Base-by-base conservation (phyloP, 2,113 vertebrate species). In the Pristiophorus japonicus region DNA sequence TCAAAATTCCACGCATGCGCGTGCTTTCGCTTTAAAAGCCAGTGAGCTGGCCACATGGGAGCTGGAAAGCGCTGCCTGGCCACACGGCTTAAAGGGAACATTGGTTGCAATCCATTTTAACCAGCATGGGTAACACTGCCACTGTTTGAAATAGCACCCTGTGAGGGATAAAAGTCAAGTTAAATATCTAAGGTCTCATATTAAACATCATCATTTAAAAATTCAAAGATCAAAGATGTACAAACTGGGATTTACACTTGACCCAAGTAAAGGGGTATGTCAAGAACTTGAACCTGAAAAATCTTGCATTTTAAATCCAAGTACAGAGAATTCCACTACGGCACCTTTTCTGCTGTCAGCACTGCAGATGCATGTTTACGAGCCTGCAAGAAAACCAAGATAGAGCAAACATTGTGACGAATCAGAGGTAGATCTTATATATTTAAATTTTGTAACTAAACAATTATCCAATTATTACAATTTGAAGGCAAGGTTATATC, bases 331-430 rank as follows among this genome's bases (percentile, higher is more conserved):
- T 73, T 70, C 42, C 45, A 73, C 34, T 94, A 73, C 7, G 93
- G 93, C 42, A 94, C 65, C 14, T 70, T 98, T 96, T 99, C 98
- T 5, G 98, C 98, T 95, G 96, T 96, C 94, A 99, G 97, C 10
- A 97, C 96, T 96, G 96, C 97, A 96, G 99, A 99, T 96, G 97
- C 98, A 95, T 59, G 95, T 96, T 98, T 97, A 38, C 97, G 96
- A 42, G 96, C 97, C 99, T 99, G 97, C 92, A 97, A 96, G 96
- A 96, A 47, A 96, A 0, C 2, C 84, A 96, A 94, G 0, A 0
- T 42, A 70, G 0, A 67, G 65, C 27, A 66, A 70, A 94, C 20
- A 70, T 34, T 62, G 34, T 16, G 59, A 62, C 34, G 24, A 91
- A 96, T 30, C 2, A 87, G 11, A 5, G 38, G 38, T 20, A 42